These are phyloP conservation scores for Schizopygopsis pylzovi DNA, from an alignment of 2,797 vertebrate genomes.

Conservation along the genomic window DNA sequence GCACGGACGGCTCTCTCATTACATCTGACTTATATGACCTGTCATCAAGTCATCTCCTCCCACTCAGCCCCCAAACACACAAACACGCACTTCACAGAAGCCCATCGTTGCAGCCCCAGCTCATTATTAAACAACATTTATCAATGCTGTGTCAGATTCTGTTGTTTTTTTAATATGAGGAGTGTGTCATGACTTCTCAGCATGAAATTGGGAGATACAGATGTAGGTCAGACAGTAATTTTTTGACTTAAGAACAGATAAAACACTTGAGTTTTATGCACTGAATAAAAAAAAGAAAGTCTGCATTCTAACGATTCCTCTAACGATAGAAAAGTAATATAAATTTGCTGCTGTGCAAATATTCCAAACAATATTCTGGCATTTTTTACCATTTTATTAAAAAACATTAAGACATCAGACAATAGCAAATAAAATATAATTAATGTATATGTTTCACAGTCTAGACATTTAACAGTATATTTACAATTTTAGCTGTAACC, in stretches of 20 bases:
- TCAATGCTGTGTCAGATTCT: constrained; percentile 25
- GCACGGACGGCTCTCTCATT: constrained; percentile 50
- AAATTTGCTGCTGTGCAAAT: not conserved
- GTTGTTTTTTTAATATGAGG: constrained; percentile 45
- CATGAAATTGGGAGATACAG: not conserved
- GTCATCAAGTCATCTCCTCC: constrained; percentile 55
- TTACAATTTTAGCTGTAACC: not conserved
- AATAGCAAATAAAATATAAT: not conserved
- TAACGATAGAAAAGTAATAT: not conserved
- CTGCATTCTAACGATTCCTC: not conserved
- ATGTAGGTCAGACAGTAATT: not conserved
- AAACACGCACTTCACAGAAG: constrained; percentile 17
- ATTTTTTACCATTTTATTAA: not conserved
- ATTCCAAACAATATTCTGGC: not conserved
- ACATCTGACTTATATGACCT: constrained; percentile 64
- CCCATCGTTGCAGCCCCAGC: constrained; percentile 29
- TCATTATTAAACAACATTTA: constrained; percentile 51
- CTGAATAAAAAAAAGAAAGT: not conserved
- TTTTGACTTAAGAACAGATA: not conserved
- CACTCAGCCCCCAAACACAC: constrained; percentile 36
- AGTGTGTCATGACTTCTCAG: constrained; percentile 30
- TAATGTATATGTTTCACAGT: not conserved
- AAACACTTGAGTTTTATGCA: not conserved
- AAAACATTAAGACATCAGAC: not conserved
- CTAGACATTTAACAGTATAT: not conserved